Conservation (phyloP, 2,888 invertebrate species). For the Lydus trimaculatus region DNA sequence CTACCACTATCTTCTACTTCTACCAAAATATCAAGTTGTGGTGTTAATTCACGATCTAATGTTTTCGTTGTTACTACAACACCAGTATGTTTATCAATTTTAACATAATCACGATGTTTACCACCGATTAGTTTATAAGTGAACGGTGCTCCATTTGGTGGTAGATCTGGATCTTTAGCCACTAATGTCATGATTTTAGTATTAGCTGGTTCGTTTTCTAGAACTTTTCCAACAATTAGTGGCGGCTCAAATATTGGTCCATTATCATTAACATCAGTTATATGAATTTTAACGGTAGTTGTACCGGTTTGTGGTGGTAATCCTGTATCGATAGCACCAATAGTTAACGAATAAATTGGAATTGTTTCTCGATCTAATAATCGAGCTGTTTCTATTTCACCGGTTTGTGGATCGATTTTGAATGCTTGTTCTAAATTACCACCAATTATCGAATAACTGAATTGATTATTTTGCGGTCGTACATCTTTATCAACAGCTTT, state of each 20-base stretch:
- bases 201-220: constrained; percentile 86
- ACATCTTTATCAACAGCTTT: constrained; percentile 93
- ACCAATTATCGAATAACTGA: constrained; percentile 86
- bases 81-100: constrained; percentile 81
- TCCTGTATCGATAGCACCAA: constrained; percentile 91
- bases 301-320: constrained; percentile 92
- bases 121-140: constrained; percentile 82
- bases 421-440: constrained; percentile 86
- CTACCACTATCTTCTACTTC: constrained; percentile 89
- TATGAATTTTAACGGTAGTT: constrained; percentile 78
- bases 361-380: constrained; percentile 83
- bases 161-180: constrained; percentile 88
- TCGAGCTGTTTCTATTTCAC: constrained; percentile 80
- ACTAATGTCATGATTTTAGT: constrained; percentile 84
- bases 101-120: constrained; percentile 77
- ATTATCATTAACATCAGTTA: constrained; percentile 93
- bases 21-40: constrained; percentile 76
- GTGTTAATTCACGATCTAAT: constrained; percentile 83
- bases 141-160: constrained; percentile 92
- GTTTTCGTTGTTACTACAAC: constrained; percentile 78
- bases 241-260: constrained; percentile 82
- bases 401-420: constrained; percentile 86
- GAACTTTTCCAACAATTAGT: constrained; percentile 77
- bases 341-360: constrained; percentile 75
- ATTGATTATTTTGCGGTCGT: constrained; percentile 88